Base-by-base conservation (phyloP, 2,888 invertebrate genomes). In the Agrochola lota region DNA sequence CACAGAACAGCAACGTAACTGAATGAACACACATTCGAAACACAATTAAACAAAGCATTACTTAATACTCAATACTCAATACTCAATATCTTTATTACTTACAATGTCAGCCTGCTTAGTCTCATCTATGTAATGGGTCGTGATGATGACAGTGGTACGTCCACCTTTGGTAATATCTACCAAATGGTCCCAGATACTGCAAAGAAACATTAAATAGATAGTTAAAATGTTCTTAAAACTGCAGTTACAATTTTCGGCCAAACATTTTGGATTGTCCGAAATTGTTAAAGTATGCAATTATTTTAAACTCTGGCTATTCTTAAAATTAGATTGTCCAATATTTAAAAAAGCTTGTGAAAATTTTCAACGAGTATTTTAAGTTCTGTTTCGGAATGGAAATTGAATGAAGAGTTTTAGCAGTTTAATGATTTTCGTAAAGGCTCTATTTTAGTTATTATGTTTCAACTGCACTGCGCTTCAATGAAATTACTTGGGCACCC, bases 71-170 rank as follows among this genome's bases (percentile, higher is more conserved):
- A n/a, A n/a, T n/a, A n/a, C n/a, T n/a, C n/a, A n/a, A n/a, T n/a
- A n/a, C n/a, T n/a, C n/a, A n/a, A n/a, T n/a, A n/a, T n/a, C n/a
- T n/a, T n/a, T n/a, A n/a, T n/a, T n/a, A n/a, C 98, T 97, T 94
- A 98, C 98, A 91, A 98, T 97, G 89, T 98, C 97, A 30, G 98
- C 98, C 94, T 98, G 98, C 87, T 98, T 97, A 1, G 98, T 98
- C 93, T 98, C 98, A 85, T 98, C 98, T 84, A 98, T 98, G 91
- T 98, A 98, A 96, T 98, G 98, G 12, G 98, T 98, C 2, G 98
- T 98, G 81, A 98, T 98, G 87, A 98, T 98, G 73, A 98, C 98
- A 26, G 98, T 98, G 64, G 98, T 98, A 74, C 97, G 97, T 23
- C 98, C 98, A 84, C 97, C 98, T 91, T 97, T 98, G 0, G 98